Conservation (phyloP, 2,888 invertebrate species). For the Athetis lepigone region DNA sequence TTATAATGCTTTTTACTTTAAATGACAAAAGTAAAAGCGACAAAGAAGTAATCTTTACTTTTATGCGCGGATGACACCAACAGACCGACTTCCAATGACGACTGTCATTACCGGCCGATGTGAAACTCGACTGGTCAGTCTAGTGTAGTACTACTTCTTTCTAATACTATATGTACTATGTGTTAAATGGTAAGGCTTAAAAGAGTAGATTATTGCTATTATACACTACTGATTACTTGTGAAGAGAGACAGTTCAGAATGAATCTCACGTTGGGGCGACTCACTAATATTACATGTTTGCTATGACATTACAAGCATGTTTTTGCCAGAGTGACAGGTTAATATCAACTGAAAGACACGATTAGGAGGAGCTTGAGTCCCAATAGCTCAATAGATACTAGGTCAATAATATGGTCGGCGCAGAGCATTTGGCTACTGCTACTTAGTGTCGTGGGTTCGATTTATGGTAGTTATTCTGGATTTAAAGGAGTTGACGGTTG, state of each 20-base stretch:
- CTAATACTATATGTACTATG: constrained; percentile 40
- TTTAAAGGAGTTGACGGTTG: no score
- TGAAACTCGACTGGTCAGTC: constrained; percentile 79
- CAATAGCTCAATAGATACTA: no score
- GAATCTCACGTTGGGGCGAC: background rate
- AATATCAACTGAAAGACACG: no score
- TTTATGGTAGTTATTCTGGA: no score
- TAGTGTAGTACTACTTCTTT: constrained; percentile 38
- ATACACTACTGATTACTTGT: background rate
- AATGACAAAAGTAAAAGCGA: constrained; percentile 42
- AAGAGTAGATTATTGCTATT: constrained; percentile 32
- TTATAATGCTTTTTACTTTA: no score
- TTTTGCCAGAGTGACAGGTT: no score
- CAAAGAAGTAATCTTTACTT: constrained; percentile 17
- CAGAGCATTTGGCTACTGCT: no score
- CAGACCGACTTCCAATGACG: constrained; percentile 30
- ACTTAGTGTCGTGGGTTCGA: no score
- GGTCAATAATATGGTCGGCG: no score
- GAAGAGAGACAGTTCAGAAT: constrained; percentile 1
- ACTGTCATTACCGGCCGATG: constrained; percentile 65
- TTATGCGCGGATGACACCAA: constrained; percentile 48
- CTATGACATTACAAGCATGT: background rate
- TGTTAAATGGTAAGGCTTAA: constrained; percentile 32
- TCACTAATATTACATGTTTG: no score
- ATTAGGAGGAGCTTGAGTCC: no score